phyloP scores from a whole-genome alignment of 2,113 vertebrate genomes.

The Opisthocomus hoazin region DNA sequence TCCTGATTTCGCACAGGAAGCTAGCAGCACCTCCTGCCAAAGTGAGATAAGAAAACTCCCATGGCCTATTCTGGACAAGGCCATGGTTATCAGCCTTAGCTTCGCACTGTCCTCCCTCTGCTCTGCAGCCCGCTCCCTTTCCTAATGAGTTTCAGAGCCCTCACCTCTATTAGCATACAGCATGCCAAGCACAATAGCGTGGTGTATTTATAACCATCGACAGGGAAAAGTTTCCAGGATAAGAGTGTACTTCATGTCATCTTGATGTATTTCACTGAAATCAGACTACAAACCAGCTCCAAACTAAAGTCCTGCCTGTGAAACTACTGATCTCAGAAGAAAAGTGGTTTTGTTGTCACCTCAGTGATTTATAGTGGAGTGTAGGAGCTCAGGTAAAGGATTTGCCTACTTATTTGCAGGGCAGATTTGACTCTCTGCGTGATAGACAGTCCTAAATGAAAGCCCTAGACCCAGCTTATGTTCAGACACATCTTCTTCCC shows the following conservation, averaged over 20 bases:
- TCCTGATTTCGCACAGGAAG: constrained; percentile 99
- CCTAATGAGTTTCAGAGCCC: constrained; percentile 70
- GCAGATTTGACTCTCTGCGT: neutral
- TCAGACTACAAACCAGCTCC: constrained; percentile 37
- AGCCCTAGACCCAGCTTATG: neutral
- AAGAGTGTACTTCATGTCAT: constrained; percentile 69
- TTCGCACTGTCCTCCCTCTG: constrained; percentile 74
- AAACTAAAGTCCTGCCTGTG: constrained; percentile 68
- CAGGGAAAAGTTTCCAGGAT: constrained; percentile 63
- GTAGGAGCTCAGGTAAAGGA: neutral
- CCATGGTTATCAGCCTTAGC: constrained; percentile 82
- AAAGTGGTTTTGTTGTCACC: neutral
- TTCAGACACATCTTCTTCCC: neutral
- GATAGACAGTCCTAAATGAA: neutral
- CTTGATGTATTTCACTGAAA: constrained; percentile 60
- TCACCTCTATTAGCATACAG: constrained; percentile 65
- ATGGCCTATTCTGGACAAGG: constrained; percentile 91
- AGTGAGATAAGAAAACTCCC: constrained; percentile 99
- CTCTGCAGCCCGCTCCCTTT: constrained; percentile 66
- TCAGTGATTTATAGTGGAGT: neutral
- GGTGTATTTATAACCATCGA: constrained; percentile 75
- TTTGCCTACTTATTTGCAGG: neutral
- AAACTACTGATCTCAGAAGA: constrained; percentile 29
- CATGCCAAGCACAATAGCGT: constrained; percentile 71
- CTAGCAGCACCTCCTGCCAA: constrained; percentile 93